These are phyloP conservation scores for Drosophila ogumai DNA, from an alignment of 1,140 invertebrate genomes.

Conservation along the genomic window DNA sequence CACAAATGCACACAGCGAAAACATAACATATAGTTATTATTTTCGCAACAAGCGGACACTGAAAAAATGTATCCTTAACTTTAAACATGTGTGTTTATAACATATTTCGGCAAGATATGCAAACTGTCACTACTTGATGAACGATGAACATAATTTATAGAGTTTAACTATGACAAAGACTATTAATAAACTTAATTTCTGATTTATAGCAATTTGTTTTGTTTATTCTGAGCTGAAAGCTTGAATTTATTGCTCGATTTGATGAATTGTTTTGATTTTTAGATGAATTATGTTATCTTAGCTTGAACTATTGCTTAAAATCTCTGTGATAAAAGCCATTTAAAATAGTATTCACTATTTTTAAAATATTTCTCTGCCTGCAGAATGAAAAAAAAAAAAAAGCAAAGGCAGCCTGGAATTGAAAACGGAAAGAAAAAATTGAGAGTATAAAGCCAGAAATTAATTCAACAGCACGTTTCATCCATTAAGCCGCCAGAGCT, in stretches of 20 bases:
- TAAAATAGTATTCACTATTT: neutral
- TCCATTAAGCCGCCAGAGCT: slow-evolving; percentile 79
- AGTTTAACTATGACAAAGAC: neutral
- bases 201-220: neutral
- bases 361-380: slow-evolving; percentile 27
- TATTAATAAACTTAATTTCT: neutral
- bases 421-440: slow-evolving; percentile 31
- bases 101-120: neutral
- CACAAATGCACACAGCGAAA: neutral
- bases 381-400: slow-evolving; percentile 6
- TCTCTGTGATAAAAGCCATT: neutral
- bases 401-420: slow-evolving; percentile 12
- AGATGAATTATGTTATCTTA: no score
- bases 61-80: neutral
- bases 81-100: no score
- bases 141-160: neutral
- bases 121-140: neutral
- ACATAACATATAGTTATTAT: slow-evolving; percentile 7
- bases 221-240: neutral
- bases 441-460: slow-evolving; percentile 78
- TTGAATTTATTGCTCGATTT: neutral
- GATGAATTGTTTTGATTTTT: neutral
- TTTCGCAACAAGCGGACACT: neutral
- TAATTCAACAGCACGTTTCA: slow-evolving; percentile 79
- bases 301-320: neutral